Conservation (phyloP, 37 sponge, comb jelly and placozoan species). For the Crambe crambe region DNA sequence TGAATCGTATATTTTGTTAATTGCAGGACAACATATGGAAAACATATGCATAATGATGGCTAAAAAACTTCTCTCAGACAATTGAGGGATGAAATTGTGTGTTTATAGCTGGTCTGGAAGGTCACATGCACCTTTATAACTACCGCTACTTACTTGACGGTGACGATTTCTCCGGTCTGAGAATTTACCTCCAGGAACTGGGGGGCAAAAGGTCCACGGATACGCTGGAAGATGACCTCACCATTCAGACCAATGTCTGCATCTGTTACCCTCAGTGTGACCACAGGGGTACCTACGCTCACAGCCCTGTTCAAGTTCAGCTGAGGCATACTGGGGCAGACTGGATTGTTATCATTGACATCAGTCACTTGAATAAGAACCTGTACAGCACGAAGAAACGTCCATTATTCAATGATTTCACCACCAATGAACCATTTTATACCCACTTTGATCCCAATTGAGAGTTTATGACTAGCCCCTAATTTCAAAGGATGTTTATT, state of each 20-base stretch:
- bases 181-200: conserved; percentile 31
- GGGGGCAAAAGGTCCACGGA: neutral
- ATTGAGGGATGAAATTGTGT: too few relatives aligned
- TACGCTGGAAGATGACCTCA: neutral
- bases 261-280: conserved; percentile 29
- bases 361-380: conserved; percentile 46
- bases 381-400: conserved; percentile 13
- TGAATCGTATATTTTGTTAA: too few relatives aligned
- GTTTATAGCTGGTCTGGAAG: too few relatives aligned
- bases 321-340: conserved; percentile 23
- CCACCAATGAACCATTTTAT: too few relatives aligned
- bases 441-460: too few relatives aligned
- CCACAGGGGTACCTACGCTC: conserved; percentile 1
- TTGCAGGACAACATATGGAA: too few relatives aligned
- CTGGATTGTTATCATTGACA: conserved; percentile 74
- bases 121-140: too few relatives aligned
- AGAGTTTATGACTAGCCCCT: too few relatives aligned
- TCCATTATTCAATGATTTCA: too few relatives aligned
- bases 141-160: conserved; percentile 27
- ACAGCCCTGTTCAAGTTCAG: conserved; percentile 16
- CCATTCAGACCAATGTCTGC: conserved; percentile 54
- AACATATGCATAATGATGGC: too few relatives aligned
- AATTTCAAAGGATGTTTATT: too few relatives aligned
- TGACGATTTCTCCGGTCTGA: conserved; percentile 35
- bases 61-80: too few relatives aligned